Conservation (phyloP, 2,797 vertebrate species). For the Hydrophis major region DNA sequence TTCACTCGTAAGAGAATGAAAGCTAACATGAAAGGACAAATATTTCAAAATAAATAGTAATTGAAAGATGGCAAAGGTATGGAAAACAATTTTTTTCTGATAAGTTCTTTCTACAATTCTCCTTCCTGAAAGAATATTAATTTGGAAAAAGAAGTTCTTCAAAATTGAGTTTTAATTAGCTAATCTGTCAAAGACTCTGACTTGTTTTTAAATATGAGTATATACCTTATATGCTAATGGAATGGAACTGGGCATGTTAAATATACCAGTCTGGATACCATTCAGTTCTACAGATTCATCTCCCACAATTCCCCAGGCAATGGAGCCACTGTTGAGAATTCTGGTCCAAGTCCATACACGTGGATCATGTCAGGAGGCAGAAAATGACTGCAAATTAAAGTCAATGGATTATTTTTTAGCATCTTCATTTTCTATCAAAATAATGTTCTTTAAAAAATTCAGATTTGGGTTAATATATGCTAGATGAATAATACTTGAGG, state of each 20-base stretch:
- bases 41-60: constrained; percentile 49
- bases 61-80: constrained; percentile 41
- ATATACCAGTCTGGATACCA: neutral
- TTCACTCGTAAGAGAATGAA: neutral
- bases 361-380: neutral
- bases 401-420: neutral
- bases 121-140: constrained; percentile 28
- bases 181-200: constrained; percentile 52
- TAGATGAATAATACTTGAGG: neutral
- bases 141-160: constrained; percentile 26
- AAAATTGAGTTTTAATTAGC: constrained; percentile 49
- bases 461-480: neutral
- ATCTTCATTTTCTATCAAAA: neutral
- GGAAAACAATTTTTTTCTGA: constrained; percentile 13
- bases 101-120: constrained; percentile 41
- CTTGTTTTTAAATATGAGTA: constrained; percentile 45
- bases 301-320: neutral
- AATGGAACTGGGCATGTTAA: constrained; percentile 35
- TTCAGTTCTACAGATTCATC: neutral
- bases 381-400: constrained; percentile 2
- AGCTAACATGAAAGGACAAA: constrained; percentile 42
- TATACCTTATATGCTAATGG: constrained; percentile 52
- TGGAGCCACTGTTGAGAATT: neutral
- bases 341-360: neutral
- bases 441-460: neutral